Evolutionary conservation across 2,113 vertebrate genomes (phyloP), one percentile per base, ranked within the genome.

Genomic region (Myodes glareolus): DNA sequence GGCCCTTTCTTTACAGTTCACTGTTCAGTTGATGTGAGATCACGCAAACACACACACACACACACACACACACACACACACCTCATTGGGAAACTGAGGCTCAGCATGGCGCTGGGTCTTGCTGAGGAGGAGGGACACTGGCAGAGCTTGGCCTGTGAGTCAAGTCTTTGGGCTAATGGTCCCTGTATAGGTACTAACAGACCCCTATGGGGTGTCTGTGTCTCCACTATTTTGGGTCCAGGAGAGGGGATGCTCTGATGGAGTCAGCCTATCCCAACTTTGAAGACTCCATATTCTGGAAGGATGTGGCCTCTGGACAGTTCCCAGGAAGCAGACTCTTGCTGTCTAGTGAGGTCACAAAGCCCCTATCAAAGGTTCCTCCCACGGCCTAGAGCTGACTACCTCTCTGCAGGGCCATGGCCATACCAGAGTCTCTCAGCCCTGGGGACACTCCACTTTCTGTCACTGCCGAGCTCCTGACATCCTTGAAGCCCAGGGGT

Each of bases 341-440:
- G 2, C 68, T 77, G 90, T 55, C 88, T 0, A 31, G 70, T 97
- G 97, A 97, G 93, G 97, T 97, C 97, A 98, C 95, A 98, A 98
- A 96, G 96, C 91, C 77, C 36, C 52, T 39, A 31, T 8, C 0
- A 27, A 61, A 61, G 93, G 67, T 92, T 68, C 95, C 94, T 91
- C 93, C 96, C 96, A 25, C 25, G 2, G n/a, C 55, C 45, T 67
- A 23, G 85, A n/a, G 76, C 88, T 70, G 68, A 45, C 68, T 68
- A 47, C 87, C 73, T 61, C 47, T 17, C 39, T 12, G 19, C 63
- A 58, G 91, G 90, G 72, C 90, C 80, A 55, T 65, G 93, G 84
- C 88, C 78, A 14, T 16, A 39, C 36, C 70, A 65, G 3, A 14
- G 63, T 55, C 77, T 47, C 70, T 55, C 47, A 5, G 55, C 25